Base-by-base conservation (phyloP, 2,113 vertebrate species). In the Pelobates fuscus region DNA sequence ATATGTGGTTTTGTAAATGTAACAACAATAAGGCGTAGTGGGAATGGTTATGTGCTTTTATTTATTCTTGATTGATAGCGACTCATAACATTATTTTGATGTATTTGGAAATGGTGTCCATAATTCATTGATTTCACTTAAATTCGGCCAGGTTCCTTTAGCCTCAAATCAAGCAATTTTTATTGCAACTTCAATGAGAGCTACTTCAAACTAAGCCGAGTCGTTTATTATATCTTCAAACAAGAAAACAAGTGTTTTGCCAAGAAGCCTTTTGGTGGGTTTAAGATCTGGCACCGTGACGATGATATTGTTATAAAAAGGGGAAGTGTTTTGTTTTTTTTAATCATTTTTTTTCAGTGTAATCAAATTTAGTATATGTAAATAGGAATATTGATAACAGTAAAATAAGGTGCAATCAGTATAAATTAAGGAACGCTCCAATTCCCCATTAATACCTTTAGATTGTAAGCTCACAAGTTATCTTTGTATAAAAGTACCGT, bases 21-120 rank as follows among this genome's bases (percentile, higher is more conserved):
- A 61, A 61, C 57, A 71, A 18, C 58, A 44, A 49, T 62, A 71
- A 49, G 60, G 61, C 58, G 2, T 18, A 58, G 26, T 10, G 58
- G 59, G n/a, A n/a, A 52, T 25, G 59, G 44, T 62, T 62, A 71
- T 46, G n/a, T 41, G 41, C 21, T 15, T 3, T 37, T 41, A 61
- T 41, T 21, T 71, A n/a, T 44, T 21, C n/a, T 7, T 26, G 41
- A 26, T 71, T 71, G 69, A 71, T 61, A 61, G 68, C 58, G 69
- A 46, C 41, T 41, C 20, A 21, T 71, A 71, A 61, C 41, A 46
- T 70, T 8, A 20, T 60, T 71, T 61, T 71, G 69, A 71, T 49
- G 69, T 61, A 23, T 62, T 62, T 71, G 37, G 21, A 30, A 61
- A 30, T 62, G 17, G 11, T 61, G 43, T 71, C 69, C 61, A 44